Conservation (phyloP, 92 coral and sea anemone species). For the Porites divaricata region DNA sequence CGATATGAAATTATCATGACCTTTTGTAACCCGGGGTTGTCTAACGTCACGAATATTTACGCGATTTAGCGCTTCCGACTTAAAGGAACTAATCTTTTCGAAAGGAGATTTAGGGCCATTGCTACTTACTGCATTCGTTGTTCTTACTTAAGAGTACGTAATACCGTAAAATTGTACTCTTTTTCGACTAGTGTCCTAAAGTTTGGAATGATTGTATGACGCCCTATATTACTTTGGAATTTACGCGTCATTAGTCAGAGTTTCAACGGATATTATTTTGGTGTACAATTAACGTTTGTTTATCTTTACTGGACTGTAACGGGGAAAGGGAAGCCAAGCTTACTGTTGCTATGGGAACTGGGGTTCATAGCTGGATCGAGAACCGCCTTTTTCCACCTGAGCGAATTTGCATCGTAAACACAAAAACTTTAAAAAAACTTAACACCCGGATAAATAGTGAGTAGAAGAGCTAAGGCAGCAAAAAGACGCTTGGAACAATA, state of each 20-base stretch:
- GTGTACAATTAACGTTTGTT: background rate
- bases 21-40: constrained; percentile 8
- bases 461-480: too few relatives aligned
- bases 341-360: background rate
- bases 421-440: too few relatives aligned
- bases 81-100: background rate
- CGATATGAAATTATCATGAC: constrained; percentile 17
- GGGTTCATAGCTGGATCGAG: too few relatives aligned
- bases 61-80: background rate
- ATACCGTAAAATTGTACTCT: background rate
- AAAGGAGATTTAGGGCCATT: background rate
- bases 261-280: constrained; percentile 11
- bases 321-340: background rate
- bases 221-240: background rate
- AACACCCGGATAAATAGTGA: too few relatives aligned
- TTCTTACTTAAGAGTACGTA: background rate
- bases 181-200: background rate
- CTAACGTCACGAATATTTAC: background rate
- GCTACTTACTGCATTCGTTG: background rate
- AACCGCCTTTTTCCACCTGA: too few relatives aligned
- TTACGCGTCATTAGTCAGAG: constrained; percentile 33
- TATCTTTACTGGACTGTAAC: constrained; percentile 10
- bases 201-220: background rate
- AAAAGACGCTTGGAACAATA: too few relatives aligned
- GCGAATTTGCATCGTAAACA: too few relatives aligned